Conservation (phyloP, 2,113 vertebrate genomes). For the Ochotona curzoniae region DNA sequence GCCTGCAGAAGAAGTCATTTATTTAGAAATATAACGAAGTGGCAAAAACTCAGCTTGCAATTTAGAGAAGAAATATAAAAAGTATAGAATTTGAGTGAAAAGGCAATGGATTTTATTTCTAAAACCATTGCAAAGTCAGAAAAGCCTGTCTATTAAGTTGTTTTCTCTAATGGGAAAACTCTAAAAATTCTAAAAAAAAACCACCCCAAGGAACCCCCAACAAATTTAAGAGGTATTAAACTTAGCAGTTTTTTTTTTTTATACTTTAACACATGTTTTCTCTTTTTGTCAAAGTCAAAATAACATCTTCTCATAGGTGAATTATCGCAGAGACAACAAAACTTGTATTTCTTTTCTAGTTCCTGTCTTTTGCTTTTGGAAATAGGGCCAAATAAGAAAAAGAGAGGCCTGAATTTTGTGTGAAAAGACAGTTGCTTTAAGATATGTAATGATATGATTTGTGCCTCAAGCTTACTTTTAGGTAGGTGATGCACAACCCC, state of each 20-base stretch:
- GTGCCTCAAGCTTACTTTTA: not conserved
- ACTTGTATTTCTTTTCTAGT: conserved; percentile 38
- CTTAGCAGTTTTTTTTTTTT: conserved; percentile 6
- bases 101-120: not conserved
- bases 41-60: conserved; percentile 60
- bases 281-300: conserved; percentile 57
- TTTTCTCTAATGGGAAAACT: conserved; percentile 67
- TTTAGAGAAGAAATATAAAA: conserved; percentile 59
- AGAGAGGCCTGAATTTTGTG: not conserved
- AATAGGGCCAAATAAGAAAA: conserved; percentile 54
- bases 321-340: not conserved
- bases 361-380: conserved; percentile 59
- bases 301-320: conserved; percentile 48
- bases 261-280: conserved; percentile 40
- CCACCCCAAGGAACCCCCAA: conserved; percentile 26
- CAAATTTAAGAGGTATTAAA: conserved; percentile 62
- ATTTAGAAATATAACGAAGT: conserved; percentile 76
- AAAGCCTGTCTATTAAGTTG: conserved; percentile 48
- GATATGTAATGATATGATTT: not conserved
- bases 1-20: conserved; percentile 72
- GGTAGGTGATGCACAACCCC: not conserved
- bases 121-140: conserved; percentile 58
- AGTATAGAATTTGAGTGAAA: conserved; percentile 40
- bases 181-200: conserved; percentile 73
- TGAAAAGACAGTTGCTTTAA: conserved; percentile 2